Conservation (phyloP, 2,888 invertebrate species). For the Xiphydria camelus region DNA sequence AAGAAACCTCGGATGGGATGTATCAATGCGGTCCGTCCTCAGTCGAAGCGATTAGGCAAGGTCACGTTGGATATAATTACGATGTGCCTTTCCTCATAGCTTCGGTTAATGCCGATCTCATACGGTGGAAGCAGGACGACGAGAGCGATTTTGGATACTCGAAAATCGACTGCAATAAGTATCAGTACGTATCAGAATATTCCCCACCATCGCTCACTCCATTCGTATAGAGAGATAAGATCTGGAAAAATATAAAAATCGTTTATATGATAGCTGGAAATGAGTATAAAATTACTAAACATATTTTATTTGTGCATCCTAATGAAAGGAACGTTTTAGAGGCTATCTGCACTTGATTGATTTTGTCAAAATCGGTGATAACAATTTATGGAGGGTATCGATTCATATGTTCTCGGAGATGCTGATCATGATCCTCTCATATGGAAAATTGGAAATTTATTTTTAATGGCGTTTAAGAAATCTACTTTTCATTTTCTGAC, state of each 20-base stretch:
- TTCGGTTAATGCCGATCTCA: constrained; percentile 82
- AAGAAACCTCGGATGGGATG: constrained; percentile 72
- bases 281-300: not conserved
- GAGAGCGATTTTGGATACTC: constrained; percentile 67
- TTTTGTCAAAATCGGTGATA: no score
- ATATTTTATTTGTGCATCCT: constrained; percentile 1
- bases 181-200: constrained; percentile 67
- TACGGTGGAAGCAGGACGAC: constrained; percentile 76
- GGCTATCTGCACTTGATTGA: no score
- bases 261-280: not conserved
- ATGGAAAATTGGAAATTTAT: no score
- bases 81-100: constrained; percentile 80
- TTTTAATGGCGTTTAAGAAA: no score
- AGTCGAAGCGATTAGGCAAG: constrained; percentile 75
- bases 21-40: constrained; percentile 83
- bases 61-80: constrained; percentile 73
- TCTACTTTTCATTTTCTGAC: no score
- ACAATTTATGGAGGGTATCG: no score
- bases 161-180: constrained; percentile 73
- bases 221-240: no score
- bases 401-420: no score
- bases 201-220: no score
- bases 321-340: no score
- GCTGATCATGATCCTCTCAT: no score
- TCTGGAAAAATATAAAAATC: no score